phyloP scores from a whole-genome alignment of 1,140 invertebrate genomes.

The Drosophila pruinosa region DNA sequence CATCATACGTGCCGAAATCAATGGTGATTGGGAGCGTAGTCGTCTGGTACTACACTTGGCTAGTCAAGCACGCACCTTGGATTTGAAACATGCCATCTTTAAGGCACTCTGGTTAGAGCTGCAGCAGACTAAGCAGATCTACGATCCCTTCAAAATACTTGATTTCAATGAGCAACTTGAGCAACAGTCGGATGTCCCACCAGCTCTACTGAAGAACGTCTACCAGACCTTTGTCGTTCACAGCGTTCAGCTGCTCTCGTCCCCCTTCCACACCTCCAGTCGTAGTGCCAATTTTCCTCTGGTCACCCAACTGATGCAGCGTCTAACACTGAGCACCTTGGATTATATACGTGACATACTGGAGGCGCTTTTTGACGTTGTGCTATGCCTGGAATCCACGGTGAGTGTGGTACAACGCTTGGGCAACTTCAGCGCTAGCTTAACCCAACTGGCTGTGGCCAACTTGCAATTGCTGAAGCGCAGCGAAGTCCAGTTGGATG shows the following conservation, averaged over 20 bases:
- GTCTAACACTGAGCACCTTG: constrained; percentile 50
- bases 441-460: constrained; percentile 47
- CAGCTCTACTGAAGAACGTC: constrained; percentile 17
- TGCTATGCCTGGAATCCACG: constrained; percentile 45
- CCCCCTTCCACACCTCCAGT: constrained; percentile 56
- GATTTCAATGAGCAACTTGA: constrained; percentile 47
- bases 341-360: constrained; percentile 60
- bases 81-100: constrained; percentile 61
- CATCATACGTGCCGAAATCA: constrained; percentile 57
- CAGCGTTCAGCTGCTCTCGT: constrained; percentile 53
- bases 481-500: constrained; percentile 30
- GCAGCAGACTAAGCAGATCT: constrained; percentile 59
- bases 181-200: constrained; percentile 26
- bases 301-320: constrained; percentile 33
- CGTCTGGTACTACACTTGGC: constrained; percentile 38
- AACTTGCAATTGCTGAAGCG: constrained; percentile 51
- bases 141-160: constrained; percentile 48
- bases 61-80: constrained; percentile 24
- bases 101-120: constrained; percentile 61
- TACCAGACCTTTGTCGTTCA: constrained; percentile 38
- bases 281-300: constrained; percentile 46
- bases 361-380: constrained; percentile 40
- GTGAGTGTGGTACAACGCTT: constrained; percentile 55
- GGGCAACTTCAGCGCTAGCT: constrained; percentile 42
- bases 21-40: constrained; percentile 57